phyloP scores from a whole-genome alignment of 2,113 vertebrate species.

The Rissa tridactyla region DNA sequence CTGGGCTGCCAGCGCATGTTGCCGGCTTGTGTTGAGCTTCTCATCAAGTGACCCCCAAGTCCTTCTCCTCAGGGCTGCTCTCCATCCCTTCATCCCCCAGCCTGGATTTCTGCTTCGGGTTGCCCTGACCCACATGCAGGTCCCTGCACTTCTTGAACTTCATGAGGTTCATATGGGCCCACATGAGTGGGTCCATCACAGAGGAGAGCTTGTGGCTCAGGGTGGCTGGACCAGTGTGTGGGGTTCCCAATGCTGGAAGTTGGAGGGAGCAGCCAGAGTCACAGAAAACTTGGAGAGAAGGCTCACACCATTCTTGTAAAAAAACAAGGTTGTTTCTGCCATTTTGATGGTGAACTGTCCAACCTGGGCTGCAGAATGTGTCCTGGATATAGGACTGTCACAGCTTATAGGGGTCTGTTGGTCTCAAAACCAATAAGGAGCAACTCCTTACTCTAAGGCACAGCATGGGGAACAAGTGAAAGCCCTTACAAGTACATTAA shows the following conservation, averaged over 20 bases:
- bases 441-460: background rate
- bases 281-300: background rate
- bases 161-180: background rate
- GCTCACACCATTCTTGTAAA: background rate
- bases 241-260: background rate
- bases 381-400: background rate
- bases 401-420: background rate
- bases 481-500: background rate
- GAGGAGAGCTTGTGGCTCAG: background rate
- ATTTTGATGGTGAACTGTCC: rapidly evolving
- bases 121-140: background rate
- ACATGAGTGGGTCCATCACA: background rate
- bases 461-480: background rate
- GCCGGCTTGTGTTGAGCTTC: background rate
- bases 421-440: background rate
- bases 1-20: background rate
- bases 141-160: background rate
- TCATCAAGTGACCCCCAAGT: background rate
- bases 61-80: background rate
- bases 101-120: background rate
- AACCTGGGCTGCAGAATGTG: background rate
- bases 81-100: background rate
- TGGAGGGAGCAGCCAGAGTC: background rate
- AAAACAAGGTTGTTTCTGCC: background rate
- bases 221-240: background rate